A percentile compares a stretch with the other conserved stretches of the same genome.
These are phyloP conservation scores for Diadophis punctatus DNA, from an alignment of 2,113 vertebrate species.

Conservation along the genomic window DNA sequence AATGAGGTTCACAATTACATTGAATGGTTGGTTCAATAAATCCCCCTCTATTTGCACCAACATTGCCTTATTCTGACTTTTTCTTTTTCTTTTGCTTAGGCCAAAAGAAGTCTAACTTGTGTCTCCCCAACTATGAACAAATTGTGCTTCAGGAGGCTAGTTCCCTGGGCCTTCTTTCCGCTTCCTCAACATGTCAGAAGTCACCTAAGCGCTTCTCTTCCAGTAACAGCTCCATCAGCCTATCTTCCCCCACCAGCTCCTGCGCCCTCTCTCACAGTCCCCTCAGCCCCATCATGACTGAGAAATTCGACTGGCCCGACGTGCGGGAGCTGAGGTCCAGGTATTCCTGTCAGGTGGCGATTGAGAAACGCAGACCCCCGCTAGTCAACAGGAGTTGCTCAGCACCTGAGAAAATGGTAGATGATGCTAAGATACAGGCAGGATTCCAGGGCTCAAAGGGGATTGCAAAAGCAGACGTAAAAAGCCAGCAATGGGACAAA, in stretches of 20 bases:
- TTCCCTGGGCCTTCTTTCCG: background rate
- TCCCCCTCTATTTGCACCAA: background rate
- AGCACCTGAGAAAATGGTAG: slow-evolving; percentile 61
- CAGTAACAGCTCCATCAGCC: slow-evolving; percentile 49
- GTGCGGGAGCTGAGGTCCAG: slow-evolving; percentile 84
- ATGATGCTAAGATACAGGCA: slow-evolving; percentile 20
- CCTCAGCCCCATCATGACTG: slow-evolving; percentile 65
- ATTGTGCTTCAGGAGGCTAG: slow-evolving; percentile 63
- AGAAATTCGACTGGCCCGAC: slow-evolving; percentile 85
- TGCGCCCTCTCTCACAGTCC: slow-evolving; percentile 54
- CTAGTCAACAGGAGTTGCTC: slow-evolving; percentile 68
- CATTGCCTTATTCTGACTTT: background rate
- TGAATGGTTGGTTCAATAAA: background rate
- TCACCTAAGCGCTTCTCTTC: slow-evolving; percentile 35
- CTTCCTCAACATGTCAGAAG: slow-evolving; percentile 17
- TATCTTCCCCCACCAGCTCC: slow-evolving; percentile 40
- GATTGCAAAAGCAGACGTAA: background rate
- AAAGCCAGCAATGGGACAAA: background rate
- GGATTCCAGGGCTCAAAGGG: slow-evolving; percentile 21
- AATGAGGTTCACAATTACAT: no score
- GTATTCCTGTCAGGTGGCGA: slow-evolving; percentile 62
- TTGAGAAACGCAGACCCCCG: background rate
- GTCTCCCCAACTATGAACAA: slow-evolving; percentile 59
- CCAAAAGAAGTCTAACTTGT: slow-evolving; percentile 61
- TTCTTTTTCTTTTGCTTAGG: slow-evolving; percentile 60